phyloP scores from a whole-genome alignment of 2,888 invertebrate species.

The Harpagoxenus sublaevis region DNA sequence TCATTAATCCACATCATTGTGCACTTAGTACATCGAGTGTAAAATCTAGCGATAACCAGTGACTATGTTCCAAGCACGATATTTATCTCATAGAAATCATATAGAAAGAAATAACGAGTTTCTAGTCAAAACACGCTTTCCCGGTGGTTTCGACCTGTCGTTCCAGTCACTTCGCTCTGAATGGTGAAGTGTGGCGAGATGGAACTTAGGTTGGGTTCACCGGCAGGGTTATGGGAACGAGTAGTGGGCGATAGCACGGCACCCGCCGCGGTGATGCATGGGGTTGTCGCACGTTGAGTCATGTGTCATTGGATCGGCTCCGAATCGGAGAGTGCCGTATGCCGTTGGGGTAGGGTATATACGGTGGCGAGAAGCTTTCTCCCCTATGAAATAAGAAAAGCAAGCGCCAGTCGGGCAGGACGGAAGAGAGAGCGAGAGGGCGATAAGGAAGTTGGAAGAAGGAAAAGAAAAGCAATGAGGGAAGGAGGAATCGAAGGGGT shows the following conservation, averaged over 20 bases:
- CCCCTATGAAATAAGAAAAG: constrained; percentile 68
- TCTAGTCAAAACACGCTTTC: constrained; percentile 13
- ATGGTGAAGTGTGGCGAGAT: constrained; percentile 26
- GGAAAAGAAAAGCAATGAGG: constrained; percentile 74
- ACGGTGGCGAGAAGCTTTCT: constrained; percentile 53
- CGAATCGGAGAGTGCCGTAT: constrained; percentile 80
- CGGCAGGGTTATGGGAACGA: constrained; percentile 47
- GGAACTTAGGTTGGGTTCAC: constrained; percentile 49
- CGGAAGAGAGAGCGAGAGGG: constrained; percentile 72
- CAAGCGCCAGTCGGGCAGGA: constrained; percentile 67
- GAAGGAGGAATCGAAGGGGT: constrained; percentile 73
- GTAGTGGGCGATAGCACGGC: constrained; percentile 57
- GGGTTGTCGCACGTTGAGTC: constrained; percentile 83
- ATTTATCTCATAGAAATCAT: not conserved
- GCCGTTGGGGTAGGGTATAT: constrained; percentile 69
- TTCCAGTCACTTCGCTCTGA: constrained; percentile 30
- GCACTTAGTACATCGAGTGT: not conserved
- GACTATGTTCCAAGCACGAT: not conserved
- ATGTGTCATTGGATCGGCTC: constrained; percentile 84
- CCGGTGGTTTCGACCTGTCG: not conserved
- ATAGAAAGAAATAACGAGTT: not conserved
- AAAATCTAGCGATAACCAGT: not conserved
- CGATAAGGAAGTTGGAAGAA: constrained; percentile 61
- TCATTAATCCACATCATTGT: not conserved
- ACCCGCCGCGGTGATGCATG: constrained; percentile 76